Conservation (phyloP, 2,888 invertebrate species). For the Heteromurus nitidus region DNA sequence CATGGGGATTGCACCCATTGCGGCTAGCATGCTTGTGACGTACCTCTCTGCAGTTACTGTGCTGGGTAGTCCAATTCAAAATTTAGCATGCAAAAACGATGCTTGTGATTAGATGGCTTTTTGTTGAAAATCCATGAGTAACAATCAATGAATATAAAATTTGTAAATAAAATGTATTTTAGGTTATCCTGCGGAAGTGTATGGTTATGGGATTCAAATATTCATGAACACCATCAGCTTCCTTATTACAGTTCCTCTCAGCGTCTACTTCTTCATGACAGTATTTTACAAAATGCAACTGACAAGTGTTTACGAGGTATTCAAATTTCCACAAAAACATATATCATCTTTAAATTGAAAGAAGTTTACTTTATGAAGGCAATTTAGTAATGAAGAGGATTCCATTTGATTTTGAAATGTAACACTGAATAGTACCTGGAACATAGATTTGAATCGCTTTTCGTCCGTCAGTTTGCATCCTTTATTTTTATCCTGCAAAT, state of each 20-base stretch:
- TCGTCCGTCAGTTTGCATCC: slow-evolving; percentile 70
- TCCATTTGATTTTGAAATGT: neutral
- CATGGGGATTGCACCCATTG: slow-evolving; percentile 72
- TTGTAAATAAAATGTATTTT: neutral
- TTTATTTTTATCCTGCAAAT: slow-evolving; percentile 73
- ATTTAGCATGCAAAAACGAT: no score
- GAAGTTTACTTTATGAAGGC: neutral
- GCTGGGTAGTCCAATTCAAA: no score
- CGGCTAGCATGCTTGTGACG: slow-evolving; percentile 71
- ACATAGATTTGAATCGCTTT: slow-evolving; percentile 67
- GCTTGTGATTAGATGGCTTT: no score
- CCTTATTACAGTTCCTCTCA: slow-evolving; percentile 63
- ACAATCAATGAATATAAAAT: no score
- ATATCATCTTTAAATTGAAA: slow-evolving; percentile 1
- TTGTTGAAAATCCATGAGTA: no score
- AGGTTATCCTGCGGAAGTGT: slow-evolving; percentile 73
- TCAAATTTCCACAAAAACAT: no score
- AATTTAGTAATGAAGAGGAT: slow-evolving; percentile 9
- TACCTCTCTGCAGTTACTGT: slow-evolving; percentile 72
- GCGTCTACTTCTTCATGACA: slow-evolving; percentile 71
- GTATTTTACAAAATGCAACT: slow-evolving; percentile 72
- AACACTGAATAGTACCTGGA: slow-evolving; percentile 73
- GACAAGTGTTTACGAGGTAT: slow-evolving; percentile 72
- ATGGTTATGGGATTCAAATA: slow-evolving; percentile 70
- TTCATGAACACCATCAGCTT: slow-evolving; percentile 66